phyloP scores from a whole-genome alignment of 1,140 invertebrate genomes.

The Globodera ellingtonae region DNA sequence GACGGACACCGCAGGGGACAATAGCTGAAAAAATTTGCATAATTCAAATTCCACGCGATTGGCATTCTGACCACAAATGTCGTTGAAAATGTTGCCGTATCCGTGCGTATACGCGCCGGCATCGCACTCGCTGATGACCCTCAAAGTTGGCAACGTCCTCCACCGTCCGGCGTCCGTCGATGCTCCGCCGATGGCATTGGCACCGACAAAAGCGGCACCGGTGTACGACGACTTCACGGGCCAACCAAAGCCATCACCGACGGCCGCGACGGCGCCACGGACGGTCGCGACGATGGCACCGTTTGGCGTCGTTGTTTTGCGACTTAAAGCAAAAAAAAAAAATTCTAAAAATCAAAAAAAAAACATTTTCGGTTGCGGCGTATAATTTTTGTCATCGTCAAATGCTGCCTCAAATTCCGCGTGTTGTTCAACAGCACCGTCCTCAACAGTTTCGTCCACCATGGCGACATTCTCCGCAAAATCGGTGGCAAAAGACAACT shows the following conservation, averaged over 20 bases:
- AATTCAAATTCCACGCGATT: no score
- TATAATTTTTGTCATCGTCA: conserved; percentile 6
- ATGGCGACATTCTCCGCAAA: background rate
- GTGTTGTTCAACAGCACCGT: background rate
- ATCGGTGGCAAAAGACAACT: background rate
- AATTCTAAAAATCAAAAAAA: no score
- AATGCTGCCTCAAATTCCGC: background rate
- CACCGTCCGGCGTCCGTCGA: background rate
- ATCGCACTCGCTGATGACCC: background rate
- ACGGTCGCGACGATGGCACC: no score
- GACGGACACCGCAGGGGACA: no score
- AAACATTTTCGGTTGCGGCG: background rate
- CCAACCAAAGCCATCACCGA: background rate
- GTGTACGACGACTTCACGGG: background rate
- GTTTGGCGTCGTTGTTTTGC: background rate
- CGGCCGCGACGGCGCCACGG: background rate
- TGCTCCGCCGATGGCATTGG: background rate
- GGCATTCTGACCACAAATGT: no score
- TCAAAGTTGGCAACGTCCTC: background rate
- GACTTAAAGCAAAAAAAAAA: background rate
- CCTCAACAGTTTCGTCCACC: background rate
- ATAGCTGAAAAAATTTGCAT: no score
- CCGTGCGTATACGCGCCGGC: background rate
- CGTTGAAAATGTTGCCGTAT: background rate
- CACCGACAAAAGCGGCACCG: background rate